Conservation (phyloP, 2,888 invertebrate species). For the Loripinus fragilis region DNA sequence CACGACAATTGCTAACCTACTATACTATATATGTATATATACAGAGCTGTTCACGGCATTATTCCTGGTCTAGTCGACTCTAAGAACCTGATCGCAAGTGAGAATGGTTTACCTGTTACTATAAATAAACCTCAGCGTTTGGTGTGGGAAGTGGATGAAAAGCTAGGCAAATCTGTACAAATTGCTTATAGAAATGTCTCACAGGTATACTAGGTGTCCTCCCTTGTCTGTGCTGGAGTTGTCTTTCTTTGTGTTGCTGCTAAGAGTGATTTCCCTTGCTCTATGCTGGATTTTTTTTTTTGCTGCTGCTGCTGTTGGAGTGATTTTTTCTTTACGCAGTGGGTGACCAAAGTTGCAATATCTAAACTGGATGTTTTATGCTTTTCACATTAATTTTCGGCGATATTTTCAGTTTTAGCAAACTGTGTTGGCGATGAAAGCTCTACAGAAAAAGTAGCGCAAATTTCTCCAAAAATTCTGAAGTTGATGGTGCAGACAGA, state of each 20-base stretch:
- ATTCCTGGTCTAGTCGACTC: slow-evolving; percentile 4
- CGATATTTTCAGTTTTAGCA: too few relatives aligned
- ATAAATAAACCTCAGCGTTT: slow-evolving; percentile 52
- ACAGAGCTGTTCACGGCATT: neutral
- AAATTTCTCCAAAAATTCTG: too few relatives aligned
- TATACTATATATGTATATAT: neutral
- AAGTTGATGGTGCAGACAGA: too few relatives aligned
- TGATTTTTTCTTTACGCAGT: too few relatives aligned
- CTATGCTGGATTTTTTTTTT: too few relatives aligned
- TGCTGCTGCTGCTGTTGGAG: too few relatives aligned
- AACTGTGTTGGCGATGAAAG: too few relatives aligned
- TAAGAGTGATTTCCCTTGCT: neutral
- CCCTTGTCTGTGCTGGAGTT: neutral
- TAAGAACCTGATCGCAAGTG: neutral
- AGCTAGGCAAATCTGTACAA: slow-evolving; percentile 45
- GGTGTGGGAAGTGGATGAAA: slow-evolving; percentile 54
- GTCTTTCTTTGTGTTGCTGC: neutral
- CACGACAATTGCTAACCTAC: too few relatives aligned
- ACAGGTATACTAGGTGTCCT: slow-evolving; percentile 57
- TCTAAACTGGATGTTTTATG: too few relatives aligned
- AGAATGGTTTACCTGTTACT: neutral
- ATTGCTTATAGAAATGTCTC: slow-evolving; percentile 50
- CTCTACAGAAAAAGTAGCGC: too few relatives aligned
- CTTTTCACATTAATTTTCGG: too few relatives aligned
- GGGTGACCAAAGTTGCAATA: too few relatives aligned